phyloP scores from a whole-genome alignment of 2,888 invertebrate genomes.

The Drosophila phalerata region DNA sequence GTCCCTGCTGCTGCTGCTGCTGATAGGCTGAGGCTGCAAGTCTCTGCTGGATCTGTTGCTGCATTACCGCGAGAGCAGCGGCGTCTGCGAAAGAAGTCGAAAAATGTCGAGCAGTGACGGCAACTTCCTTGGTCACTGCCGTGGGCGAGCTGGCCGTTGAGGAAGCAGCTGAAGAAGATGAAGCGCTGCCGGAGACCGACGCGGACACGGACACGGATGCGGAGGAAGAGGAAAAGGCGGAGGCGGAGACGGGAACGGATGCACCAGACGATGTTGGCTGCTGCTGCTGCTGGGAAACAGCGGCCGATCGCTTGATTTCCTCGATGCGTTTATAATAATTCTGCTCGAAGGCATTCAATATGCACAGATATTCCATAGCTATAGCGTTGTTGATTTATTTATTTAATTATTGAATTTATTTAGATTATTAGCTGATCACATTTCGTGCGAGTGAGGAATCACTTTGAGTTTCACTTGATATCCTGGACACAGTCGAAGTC shows the following conservation, averaged over 20 bases:
- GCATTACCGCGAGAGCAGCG: slow-evolving; percentile 61
- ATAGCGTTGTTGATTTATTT: slow-evolving; percentile 1
- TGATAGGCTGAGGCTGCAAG: slow-evolving; percentile 41
- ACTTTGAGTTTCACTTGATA: slow-evolving; percentile 27
- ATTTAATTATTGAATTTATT: not conserved
- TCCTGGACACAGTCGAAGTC: slow-evolving; percentile 28
- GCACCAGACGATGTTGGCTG: slow-evolving; percentile 25
- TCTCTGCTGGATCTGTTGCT: slow-evolving; percentile 56
- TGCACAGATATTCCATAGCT: slow-evolving; percentile 83
- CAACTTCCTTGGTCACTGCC: slow-evolving; percentile 42
- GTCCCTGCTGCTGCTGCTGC: no score
- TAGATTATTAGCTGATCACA: slow-evolving; percentile 23
- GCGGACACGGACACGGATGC: not conserved
- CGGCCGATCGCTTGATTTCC: slow-evolving; percentile 76
- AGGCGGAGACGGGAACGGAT: slow-evolving; percentile 36
- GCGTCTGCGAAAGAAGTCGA: slow-evolving; percentile 42
- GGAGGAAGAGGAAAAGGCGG: no score
- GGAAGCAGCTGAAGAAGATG: slow-evolving; percentile 65
- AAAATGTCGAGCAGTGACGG: slow-evolving; percentile 34
- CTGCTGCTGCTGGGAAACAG: slow-evolving; percentile 47
- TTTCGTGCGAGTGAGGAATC: slow-evolving; percentile 25
- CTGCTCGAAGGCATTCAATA: slow-evolving; percentile 83
- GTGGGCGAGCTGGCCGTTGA: slow-evolving; percentile 74
- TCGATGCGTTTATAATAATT: slow-evolving; percentile 80
- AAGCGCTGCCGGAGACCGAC: slow-evolving; percentile 37